A percentile compares a stretch with the other conserved stretches of the same genome.
Conservation (phyloP, 1,140 invertebrate genomes). For the Fopius arisanus region DNA sequence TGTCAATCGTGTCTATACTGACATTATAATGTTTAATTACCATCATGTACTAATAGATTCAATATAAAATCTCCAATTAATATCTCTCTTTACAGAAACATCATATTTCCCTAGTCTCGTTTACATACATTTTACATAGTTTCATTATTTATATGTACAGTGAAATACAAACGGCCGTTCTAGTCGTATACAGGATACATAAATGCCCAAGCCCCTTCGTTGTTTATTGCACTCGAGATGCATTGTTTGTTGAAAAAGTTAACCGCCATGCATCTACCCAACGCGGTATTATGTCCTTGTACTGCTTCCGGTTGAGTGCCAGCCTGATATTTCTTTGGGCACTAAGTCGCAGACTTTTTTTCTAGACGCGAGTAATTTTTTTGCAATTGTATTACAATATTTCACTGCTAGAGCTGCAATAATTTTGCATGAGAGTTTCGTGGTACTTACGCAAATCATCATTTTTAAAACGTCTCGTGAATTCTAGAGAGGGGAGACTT, state of each 20-base stretch:
- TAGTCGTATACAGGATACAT: conserved; percentile 6
- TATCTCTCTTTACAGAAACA: not conserved
- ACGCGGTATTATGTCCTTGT: conserved; percentile 18
- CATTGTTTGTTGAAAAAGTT: conserved; percentile 51
- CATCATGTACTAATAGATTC: not conserved
- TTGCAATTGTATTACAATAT: not conserved
- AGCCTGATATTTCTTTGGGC: conserved; percentile 20
- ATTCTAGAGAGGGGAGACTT: too few species aligned
- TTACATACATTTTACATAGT: conserved; percentile 1
- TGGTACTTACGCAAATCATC: not conserved
- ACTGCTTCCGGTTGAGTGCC: conserved; percentile 11
- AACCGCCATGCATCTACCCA: conserved; percentile 40
- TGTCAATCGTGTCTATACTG: not conserved
- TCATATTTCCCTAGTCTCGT: not conserved
- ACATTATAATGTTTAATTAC: not conserved
- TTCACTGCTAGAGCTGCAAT: not conserved
- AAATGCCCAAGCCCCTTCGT: conserved; percentile 25
- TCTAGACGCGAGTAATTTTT: not conserved
- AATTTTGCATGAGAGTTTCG: not conserved
- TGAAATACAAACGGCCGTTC: not conserved
- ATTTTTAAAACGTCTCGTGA: not conserved
- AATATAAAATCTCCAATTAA: not conserved
- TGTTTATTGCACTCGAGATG: conserved; percentile 49
- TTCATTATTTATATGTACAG: conserved; percentile 3
- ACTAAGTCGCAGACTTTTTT: conserved; percentile 28